Evolutionary conservation across 2,113 vertebrate genomes (phyloP).

Genomic region (Brachypodius melanocephalos): DNA sequence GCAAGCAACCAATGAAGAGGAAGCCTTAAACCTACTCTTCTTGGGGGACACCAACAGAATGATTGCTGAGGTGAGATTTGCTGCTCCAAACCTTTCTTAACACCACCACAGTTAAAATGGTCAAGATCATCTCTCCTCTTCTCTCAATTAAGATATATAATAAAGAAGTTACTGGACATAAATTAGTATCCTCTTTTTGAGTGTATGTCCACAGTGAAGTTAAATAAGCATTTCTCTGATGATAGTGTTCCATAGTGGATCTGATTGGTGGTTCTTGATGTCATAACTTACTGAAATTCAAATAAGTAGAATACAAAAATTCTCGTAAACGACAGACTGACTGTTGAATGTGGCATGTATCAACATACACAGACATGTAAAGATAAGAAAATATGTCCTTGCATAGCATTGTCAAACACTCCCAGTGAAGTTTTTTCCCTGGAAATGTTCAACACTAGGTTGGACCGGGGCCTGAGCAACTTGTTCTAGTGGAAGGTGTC

Average conservation of each 20-base stretch:
- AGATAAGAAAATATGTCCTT: not conserved
- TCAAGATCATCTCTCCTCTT: not conserved
- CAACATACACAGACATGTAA: not conserved
- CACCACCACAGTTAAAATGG: not conserved
- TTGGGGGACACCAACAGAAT: conserved; percentile 96
- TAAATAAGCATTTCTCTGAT: not conserved
- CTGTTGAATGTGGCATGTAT: not conserved
- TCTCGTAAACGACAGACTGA: not conserved
- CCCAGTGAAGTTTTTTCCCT: not conserved
- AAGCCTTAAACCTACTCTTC: conserved; percentile 93
- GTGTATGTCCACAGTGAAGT: not conserved
- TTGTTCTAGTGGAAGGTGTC: not conserved
- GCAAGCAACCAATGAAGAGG: conserved; percentile 89
- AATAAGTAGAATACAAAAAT: not conserved
- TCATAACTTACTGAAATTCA: not conserved
- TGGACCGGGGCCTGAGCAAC: not conserved
- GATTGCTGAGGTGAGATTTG: conserved; percentile 88
- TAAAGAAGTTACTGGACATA: not conserved
- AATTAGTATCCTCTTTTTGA: not conserved
- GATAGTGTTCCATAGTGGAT: not conserved
- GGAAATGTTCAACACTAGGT: not conserved
- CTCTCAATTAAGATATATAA: not conserved
- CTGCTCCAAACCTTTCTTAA: not conserved
- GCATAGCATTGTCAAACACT: not conserved
- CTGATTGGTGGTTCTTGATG: not conserved